Conservation (phyloP, 2,797 vertebrate genomes). For the Neosilurus hyrtlii region DNA sequence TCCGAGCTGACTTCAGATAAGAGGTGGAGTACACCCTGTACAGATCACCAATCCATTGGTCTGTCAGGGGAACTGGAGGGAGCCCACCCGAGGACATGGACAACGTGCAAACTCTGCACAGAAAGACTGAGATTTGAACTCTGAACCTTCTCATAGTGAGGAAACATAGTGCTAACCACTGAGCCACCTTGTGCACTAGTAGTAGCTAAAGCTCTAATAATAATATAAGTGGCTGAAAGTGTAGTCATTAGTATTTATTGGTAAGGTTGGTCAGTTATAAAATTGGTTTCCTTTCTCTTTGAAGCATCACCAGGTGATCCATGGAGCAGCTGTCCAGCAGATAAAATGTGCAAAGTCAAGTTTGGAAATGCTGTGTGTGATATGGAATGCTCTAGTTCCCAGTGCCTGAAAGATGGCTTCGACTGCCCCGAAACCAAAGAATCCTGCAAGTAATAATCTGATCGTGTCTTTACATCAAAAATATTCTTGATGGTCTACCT, state of each 20-base stretch:
- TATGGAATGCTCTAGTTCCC: constrained; percentile 71
- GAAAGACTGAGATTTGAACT: too few species aligned
- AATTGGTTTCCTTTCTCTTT: not conserved
- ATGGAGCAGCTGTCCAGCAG: constrained; percentile 74
- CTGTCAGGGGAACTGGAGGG: too few species aligned
- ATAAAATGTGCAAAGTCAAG: constrained; percentile 73
- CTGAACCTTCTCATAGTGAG: too few species aligned
- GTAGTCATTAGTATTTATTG: not conserved
- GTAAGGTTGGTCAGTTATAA: not conserved
- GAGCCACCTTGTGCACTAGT: too few species aligned
- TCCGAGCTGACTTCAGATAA: too few species aligned
- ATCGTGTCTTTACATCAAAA: not conserved
- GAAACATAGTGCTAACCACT: too few species aligned
- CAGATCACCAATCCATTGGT: too few species aligned
- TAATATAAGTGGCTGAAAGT: not conserved
- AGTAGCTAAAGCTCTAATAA: not conserved
- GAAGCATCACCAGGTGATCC: constrained; percentile 69
- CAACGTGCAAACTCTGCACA: too few species aligned
- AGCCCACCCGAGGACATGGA: too few species aligned
- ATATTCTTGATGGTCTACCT: not conserved
- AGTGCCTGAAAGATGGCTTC: constrained; percentile 82
- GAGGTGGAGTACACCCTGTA: too few species aligned
- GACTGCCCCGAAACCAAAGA: constrained; percentile 73
- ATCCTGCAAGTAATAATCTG: constrained; percentile 77
- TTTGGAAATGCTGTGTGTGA: constrained; percentile 81